phyloP scores from a whole-genome alignment of 2,797 vertebrate species.

The Hippocampus kuda region DNA sequence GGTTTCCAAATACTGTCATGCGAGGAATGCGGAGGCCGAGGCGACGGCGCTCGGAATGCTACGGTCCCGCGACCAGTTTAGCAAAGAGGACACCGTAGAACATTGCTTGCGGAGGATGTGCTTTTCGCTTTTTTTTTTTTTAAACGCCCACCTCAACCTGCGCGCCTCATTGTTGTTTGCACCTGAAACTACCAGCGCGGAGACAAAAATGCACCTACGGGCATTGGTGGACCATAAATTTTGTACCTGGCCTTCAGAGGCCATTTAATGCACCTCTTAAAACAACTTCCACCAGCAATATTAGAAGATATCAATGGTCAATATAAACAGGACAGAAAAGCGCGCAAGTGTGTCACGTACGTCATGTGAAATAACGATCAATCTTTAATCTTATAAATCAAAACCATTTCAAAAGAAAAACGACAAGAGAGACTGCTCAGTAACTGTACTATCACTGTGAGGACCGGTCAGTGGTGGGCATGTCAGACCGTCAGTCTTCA shows the following conservation, averaged over 20 bases:
- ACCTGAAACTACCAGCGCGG: neutral
- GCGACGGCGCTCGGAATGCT: conserved; percentile 73
- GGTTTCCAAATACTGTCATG: conserved; percentile 79
- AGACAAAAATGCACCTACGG: neutral
- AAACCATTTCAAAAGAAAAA: too few relatives aligned
- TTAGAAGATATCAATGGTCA: too few relatives aligned
- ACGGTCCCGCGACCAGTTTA: conserved; percentile 63
- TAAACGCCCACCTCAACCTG: conserved; percentile 11
- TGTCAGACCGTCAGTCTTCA: too few relatives aligned
- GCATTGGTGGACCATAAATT: neutral
- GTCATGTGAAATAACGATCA: too few relatives aligned
- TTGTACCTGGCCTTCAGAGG: neutral
- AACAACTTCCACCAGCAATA: too few relatives aligned
- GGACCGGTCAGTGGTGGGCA: too few relatives aligned
- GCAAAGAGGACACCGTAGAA: conserved; percentile 29
- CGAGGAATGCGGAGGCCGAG: conserved; percentile 75
- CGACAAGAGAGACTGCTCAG: too few relatives aligned
- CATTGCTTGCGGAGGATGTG: conserved; percentile 17
- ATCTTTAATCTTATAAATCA: too few relatives aligned
- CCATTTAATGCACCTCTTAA: too few relatives aligned
- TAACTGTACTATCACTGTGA: too few relatives aligned
- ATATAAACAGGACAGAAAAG: neutral
- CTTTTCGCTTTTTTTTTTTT: conserved; percentile 9
- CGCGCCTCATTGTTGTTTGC: neutral
- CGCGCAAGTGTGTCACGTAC: too few relatives aligned